phyloP scores from a whole-genome alignment of 2,888 invertebrate genomes.

The Euproctis similis region DNA sequence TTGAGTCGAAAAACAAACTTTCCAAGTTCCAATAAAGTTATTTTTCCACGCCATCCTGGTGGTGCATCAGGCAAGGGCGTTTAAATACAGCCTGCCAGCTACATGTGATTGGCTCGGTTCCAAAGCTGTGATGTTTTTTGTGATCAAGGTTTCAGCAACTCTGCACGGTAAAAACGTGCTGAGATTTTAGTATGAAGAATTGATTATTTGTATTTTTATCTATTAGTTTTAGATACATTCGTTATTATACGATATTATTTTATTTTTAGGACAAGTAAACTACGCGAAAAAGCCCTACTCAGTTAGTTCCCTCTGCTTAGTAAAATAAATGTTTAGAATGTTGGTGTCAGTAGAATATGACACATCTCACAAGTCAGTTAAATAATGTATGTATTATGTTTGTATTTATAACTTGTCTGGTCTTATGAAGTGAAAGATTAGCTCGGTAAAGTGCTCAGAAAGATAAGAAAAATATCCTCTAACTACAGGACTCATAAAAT shows the following conservation, averaged over 20 bases:
- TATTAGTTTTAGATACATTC: not conserved
- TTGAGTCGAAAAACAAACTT: no score
- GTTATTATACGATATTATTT: not conserved
- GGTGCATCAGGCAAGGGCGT: no score
- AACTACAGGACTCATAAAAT: not conserved
- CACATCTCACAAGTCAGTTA: no score
- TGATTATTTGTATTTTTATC: not conserved
- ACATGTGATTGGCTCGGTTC: constrained; percentile 24
- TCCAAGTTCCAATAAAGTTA: no score
- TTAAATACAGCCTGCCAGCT: constrained; percentile 21
- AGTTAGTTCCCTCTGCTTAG: no score
- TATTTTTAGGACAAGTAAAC: not conserved
- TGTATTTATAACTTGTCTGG: not conserved
- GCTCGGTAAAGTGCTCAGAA: not conserved
- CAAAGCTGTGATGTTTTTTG: constrained; percentile 22
- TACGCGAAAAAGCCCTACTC: not conserved
- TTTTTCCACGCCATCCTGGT: no score
- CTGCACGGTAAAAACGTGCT: not conserved
- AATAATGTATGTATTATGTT: no score
- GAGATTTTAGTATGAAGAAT: no score
- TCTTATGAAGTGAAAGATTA: not conserved
- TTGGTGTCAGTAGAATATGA: no score
- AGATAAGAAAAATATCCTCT: not conserved
- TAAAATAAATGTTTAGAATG: no score
- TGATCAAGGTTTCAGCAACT: not conserved